Conservation (phyloP, 2,888 invertebrate species). For the Schizaphis graminum region DNA sequence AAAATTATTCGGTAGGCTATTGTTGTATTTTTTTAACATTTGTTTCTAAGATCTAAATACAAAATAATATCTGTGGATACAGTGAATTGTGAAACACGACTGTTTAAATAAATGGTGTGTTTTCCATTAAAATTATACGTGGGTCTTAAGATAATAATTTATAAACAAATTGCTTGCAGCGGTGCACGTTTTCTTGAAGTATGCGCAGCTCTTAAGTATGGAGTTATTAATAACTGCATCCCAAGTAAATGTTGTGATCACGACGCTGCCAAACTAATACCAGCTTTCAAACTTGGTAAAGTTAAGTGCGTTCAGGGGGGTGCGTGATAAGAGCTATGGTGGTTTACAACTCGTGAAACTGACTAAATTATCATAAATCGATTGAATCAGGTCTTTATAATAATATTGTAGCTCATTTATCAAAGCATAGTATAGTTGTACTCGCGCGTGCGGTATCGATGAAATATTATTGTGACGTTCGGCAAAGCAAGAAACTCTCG, state of each 20-base stretch:
- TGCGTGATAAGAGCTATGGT: slow-evolving; percentile 26
- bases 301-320: slow-evolving; percentile 33
- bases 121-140: neutral
- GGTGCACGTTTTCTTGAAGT: slow-evolving; percentile 42
- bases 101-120: neutral
- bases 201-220: neutral
- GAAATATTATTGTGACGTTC: neutral
- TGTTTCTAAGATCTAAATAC: neutral
- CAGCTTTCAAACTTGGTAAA: slow-evolving; percentile 34
- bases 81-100: neutral
- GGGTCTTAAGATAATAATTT: slow-evolving; percentile 24
- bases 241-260: slow-evolving; percentile 47
- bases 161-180: slow-evolving; percentile 43
- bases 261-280: slow-evolving; percentile 38
- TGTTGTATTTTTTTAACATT: neutral
- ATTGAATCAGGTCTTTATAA: neutral
- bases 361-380: slow-evolving; percentile 58
- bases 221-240: slow-evolving; percentile 50
- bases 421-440: neutral
- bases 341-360: neutral
- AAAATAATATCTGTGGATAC: neutral
- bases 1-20: neutral
- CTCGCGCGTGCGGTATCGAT: neutral
- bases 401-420: slow-evolving; percentile 20
- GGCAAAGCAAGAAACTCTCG: neutral